Base-by-base conservation (phyloP, 2,888 invertebrate species). In the Eueremaeus valkanovi region DNA sequence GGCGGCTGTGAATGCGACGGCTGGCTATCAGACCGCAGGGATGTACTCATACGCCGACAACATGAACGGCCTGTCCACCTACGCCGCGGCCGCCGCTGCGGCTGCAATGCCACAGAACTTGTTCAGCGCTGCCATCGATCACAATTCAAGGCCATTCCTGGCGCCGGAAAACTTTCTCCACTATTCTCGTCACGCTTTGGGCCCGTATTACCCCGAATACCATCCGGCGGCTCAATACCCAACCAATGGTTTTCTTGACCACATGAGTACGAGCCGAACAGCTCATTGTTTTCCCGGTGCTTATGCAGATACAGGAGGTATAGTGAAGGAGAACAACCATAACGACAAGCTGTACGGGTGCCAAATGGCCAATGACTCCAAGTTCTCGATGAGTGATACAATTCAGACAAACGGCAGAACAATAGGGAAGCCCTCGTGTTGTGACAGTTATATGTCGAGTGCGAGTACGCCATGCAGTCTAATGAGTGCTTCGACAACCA, bases 101-200 rank as follows among this genome's bases (percentile, higher is more conserved):
- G 74, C 76, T n/a, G 72, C 78, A 16, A 78, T 79, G 75, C 78
- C 78, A 5, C 79, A 78, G 51, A 79, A 79, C 45, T 58, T 79
- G 6, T 79, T 79, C 49, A 77, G 77, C 0, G 78, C 78, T 21
- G 76, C 75, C 73, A 78, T 79, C 1, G 79, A 79, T 72, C 87
- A 88, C 84, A 79, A 79, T 11, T 85, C 91, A 85, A 31, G 75
- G 18, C 73, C 75, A 36, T 90, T 93, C 85, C 85, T 93, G 80
- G 79, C 82, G 3, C 89, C 92, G 13, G 93, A 93, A 81, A 93
- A 93, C 82, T 93, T 93, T 86, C 90, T 92, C 82, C 93, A 93
- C 84, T 94, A 94, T 84, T 89, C 93, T 78, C 90, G 93, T n/a
- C 77, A 78, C 61, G 76, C 79, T 1, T 84, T 94, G 72, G 90